These are phyloP conservation scores for Manis pentadactyla DNA, from an alignment of 2,797 vertebrate species.

Conservation along the genomic window DNA sequence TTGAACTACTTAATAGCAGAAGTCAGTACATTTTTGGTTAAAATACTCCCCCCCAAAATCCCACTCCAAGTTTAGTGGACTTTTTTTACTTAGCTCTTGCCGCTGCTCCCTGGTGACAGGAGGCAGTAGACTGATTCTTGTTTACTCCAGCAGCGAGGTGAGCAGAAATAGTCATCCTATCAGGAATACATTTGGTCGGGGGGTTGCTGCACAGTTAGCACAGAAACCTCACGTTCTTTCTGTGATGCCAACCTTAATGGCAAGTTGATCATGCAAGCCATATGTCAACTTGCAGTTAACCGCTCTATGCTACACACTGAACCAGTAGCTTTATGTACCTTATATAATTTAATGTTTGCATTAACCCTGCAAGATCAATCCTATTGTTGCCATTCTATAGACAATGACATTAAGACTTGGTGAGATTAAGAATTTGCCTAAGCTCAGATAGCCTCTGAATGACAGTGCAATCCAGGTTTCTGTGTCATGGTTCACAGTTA, in stretches of 20 bases:
- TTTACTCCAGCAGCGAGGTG: not conserved
- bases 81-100: not conserved
- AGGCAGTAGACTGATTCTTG: not conserved
- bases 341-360: not conserved
- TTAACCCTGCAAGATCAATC: not conserved
- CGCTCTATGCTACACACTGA: not conserved
- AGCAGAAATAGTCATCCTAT: not conserved
- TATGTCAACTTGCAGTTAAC: not conserved
- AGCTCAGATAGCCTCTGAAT: not conserved
- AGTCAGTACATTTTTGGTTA: constrained; percentile 10
- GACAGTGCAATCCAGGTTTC: not conserved
- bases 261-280: not conserved
- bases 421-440: not conserved
- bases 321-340: not conserved
- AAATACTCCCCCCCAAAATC: constrained; percentile 19
- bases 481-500: not conserved
- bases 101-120: not conserved
- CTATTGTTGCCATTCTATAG: not conserved
- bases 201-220: too few relatives aligned
- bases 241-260: not conserved
- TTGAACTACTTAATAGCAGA: constrained; percentile 11
- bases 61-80: not conserved
- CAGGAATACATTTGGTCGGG: not conserved
- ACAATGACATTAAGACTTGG: not conserved
- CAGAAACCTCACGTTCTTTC: not conserved